Evolutionary conservation across 30 jellyfish, hydroid and myxozoan species (phyloP).

Genomic region (Sanderia malayensis): DNA sequence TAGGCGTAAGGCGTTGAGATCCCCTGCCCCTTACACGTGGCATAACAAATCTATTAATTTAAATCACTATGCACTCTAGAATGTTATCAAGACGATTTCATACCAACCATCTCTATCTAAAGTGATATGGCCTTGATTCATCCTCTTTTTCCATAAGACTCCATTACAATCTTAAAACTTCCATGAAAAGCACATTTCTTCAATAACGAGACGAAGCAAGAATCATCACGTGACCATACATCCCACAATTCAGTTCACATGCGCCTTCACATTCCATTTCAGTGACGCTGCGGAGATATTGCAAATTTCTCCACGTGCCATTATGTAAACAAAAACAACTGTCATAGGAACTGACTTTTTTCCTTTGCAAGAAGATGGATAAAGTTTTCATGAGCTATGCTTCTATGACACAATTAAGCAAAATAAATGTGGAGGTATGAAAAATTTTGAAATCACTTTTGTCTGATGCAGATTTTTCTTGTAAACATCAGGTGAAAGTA

Average conservation of each 20-base stretch:
- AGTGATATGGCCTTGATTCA: slow-evolving; percentile 2
- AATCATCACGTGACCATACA: slow-evolving; percentile 83
- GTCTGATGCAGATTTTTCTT: no score
- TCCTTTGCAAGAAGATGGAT: no score
- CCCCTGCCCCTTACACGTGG: slow-evolving; percentile 75
- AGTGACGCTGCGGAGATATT: no score
- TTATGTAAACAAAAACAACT: no score
- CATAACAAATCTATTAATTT: slow-evolving; percentile 3
- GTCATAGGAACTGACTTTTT: no score
- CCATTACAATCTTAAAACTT: slow-evolving; percentile 50
- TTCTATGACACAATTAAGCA: no score
- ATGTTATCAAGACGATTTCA: slow-evolving; percentile 1
- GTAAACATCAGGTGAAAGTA: no score
- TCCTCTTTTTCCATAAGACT: slow-evolving; percentile 40
- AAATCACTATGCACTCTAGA: slow-evolving; percentile 16
- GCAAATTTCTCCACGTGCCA: no score
- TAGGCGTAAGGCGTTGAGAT: slow-evolving; percentile 47
- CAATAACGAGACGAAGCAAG: slow-evolving; percentile 51
- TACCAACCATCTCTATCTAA: slow-evolving; percentile 22
- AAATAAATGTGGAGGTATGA: no score
- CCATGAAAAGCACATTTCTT: slow-evolving; percentile 66
- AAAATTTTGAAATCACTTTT: no score
- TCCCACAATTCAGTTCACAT: slow-evolving; percentile 62
- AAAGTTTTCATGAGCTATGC: no score
- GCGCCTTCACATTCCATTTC: neutral